These are phyloP conservation scores for Carettochelys insculpta DNA, from an alignment of 2,113 vertebrate genomes.

Conservation along the genomic window DNA sequence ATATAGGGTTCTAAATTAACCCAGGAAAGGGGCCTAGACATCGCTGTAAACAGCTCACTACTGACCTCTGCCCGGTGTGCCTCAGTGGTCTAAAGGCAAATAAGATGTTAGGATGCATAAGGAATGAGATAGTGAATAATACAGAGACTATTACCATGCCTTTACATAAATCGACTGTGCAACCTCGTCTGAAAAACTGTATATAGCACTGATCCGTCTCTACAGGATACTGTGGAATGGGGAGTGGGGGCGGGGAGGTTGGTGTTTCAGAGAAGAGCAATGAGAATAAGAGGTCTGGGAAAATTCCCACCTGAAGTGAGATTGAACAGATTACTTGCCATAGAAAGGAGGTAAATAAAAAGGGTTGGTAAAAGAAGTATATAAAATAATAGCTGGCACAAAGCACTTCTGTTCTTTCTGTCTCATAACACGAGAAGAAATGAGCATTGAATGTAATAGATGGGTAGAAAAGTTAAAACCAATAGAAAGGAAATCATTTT, in stretches of 20 bases:
- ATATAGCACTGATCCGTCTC: neutral
- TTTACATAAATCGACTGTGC: neutral
- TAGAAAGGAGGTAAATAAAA: neutral
- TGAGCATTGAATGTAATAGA: neutral
- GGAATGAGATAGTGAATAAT: neutral
- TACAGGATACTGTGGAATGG: neutral
- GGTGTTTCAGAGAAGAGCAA: slow-evolving; percentile 8
- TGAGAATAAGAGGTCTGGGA: neutral
- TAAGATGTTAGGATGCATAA: neutral
- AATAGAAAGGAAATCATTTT: neutral
- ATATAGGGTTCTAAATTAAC: neutral
- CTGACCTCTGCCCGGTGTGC: neutral
- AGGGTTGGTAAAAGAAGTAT: neutral
- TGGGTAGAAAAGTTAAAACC: neutral
- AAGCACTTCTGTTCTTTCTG: neutral
- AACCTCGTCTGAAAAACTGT: neutral
- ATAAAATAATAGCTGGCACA: neutral
- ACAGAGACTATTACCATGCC: neutral
- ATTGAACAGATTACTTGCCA: slow-evolving; percentile 17
- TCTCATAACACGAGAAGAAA: neutral
- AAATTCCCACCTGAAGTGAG: neutral
- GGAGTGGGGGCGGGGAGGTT: too few relatives aligned
- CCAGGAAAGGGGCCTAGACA: neutral
- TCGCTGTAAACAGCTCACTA: neutral
- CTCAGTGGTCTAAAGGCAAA: neutral